These are phyloP conservation scores for Dryocosmus kuriphilus DNA, from an alignment of 2,888 invertebrate genomes.

Conservation along the genomic window DNA sequence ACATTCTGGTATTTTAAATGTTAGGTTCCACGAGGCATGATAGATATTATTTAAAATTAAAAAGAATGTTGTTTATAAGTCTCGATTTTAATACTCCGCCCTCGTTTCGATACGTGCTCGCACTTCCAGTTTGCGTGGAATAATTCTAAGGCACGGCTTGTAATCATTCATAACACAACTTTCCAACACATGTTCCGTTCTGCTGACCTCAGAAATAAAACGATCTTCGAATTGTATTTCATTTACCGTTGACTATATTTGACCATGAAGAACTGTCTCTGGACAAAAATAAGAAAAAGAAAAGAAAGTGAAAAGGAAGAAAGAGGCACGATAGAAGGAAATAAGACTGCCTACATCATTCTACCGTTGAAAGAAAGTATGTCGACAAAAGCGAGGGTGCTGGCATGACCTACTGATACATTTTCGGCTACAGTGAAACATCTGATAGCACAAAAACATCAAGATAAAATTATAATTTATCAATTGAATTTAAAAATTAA, in stretches of 20 bases:
- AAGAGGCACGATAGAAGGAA: constrained; percentile 48
- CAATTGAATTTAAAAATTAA: neutral
- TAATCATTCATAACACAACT: constrained; percentile 26
- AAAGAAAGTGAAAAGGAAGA: constrained; percentile 55
- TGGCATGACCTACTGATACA: constrained; percentile 73
- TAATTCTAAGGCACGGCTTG: neutral
- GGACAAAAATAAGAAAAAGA: constrained; percentile 55
- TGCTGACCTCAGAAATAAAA: constrained; percentile 10
- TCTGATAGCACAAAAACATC: neutral
- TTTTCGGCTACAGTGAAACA: constrained; percentile 58
- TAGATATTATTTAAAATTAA: neutral
- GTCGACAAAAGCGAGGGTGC: constrained; percentile 69
- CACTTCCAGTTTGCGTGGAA: constrained; percentile 20
- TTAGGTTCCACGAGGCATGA: neutral
- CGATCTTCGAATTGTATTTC: neutral
- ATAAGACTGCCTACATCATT: constrained; percentile 37
- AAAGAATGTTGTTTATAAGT: neutral
- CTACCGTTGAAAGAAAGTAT: constrained; percentile 65
- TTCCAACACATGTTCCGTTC: constrained; percentile 27
- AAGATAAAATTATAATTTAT: neutral
- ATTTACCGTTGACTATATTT: constrained; percentile 37
- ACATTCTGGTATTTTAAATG: neutral
- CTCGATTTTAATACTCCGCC: neutral
- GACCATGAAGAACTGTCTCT: constrained; percentile 30
- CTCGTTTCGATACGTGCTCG: neutral